Base-by-base conservation (phyloP, 2,888 invertebrate genomes). In the Panopea generosa region DNA sequence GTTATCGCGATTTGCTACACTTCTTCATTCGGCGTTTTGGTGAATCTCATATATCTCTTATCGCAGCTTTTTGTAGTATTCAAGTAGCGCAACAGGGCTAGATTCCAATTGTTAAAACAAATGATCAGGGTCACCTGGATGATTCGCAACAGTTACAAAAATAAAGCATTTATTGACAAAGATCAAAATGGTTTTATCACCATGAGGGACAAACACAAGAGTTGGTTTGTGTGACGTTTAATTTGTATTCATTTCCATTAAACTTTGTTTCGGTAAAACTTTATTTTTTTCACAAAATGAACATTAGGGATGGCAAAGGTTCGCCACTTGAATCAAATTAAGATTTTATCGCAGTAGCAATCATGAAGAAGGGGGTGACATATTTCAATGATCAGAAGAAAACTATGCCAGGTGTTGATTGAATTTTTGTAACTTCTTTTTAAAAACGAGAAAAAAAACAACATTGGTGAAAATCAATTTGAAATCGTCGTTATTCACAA, bases 291-390 rank as follows among this genome's bases (percentile, higher is more conserved):
- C 33, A 33, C 33, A 33, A 33, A 7, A 7, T 33, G 33, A 33
- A 33, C 33, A 33, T 33, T 33, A 7, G 33, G 11, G 33, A 62
- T 56, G 69, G 53, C 55, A 56, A 52, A 40, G 56, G 47, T 70
- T 61, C 38, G 38, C 49, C 56, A 62, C 69, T 62, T 69, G 45
- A 70, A 56, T 70, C 38, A 50, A 70, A 70, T 56, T 11, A 18
- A 70, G 69, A 70, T 70, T 47, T 70, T 70, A 62, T 62, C 62
- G 2, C 11, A 11, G 11, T 33, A 33, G 33, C 33, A 33, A 33
- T 33, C 33, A 11, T 4, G 33, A 33, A 33, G 33, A 33, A 33
- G 11, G 33, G 33, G 33, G 33, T 33, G 33, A 33, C 4, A 33
- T 33, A 33, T 33, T n/a, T 33, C 33, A 33, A 4, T 33, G 33